phyloP scores from a whole-genome alignment of 2,113 vertebrate genomes.

The Heliornis fulica region DNA sequence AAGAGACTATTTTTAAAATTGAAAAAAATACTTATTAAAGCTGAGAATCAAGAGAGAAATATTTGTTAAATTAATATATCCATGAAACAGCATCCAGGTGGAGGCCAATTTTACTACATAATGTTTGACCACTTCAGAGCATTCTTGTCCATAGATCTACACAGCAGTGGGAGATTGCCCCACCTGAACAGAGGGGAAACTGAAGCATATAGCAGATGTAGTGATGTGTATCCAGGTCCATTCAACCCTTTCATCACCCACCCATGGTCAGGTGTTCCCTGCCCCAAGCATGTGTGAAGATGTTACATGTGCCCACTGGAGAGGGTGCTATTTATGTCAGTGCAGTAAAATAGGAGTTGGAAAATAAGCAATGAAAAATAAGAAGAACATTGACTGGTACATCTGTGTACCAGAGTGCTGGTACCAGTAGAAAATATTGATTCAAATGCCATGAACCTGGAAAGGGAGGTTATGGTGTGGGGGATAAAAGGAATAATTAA shows the following conservation, averaged over 20 bases:
- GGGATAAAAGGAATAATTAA: not conserved
- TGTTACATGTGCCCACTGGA: not conserved
- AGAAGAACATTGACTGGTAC: not conserved
- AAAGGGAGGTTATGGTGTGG: not conserved
- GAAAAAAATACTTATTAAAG: not conserved
- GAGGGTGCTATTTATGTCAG: not conserved
- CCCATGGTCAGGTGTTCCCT: not conserved
- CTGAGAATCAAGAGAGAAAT: not conserved
- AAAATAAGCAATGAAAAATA: not conserved
- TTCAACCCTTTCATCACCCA: not conserved
- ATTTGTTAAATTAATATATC: not conserved
- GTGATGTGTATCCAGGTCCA: not conserved
- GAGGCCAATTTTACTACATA: not conserved
- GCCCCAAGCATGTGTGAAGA: not conserved
- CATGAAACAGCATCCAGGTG: not conserved
- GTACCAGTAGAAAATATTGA: not conserved
- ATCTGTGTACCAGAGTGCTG: not conserved
- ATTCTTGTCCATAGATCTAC: not conserved
- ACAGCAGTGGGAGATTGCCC: not conserved
- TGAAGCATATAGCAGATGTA: not conserved
- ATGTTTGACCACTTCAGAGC: not conserved
- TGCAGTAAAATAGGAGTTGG: not conserved
- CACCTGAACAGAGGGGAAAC: not conserved
- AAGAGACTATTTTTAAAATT: not conserved
- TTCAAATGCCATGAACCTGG: not conserved